Evolutionary conservation across 2,113 vertebrate genomes (phyloP).

Genomic region (Calidris pugnax): DNA sequence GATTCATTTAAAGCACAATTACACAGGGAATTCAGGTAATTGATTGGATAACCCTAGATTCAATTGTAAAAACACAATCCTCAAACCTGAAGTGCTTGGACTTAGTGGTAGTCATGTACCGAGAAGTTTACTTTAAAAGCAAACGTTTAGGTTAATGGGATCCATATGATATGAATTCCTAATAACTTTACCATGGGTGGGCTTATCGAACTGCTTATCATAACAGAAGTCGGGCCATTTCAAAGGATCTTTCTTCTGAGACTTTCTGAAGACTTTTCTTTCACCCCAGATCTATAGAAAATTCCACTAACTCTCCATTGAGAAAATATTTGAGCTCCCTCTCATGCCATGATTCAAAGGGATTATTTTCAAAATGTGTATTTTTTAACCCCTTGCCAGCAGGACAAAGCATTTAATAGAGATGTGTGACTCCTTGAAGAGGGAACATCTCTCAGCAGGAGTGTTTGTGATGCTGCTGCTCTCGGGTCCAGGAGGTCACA

Average conservation of each 20-base stretch:
- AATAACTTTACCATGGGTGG: conserved; percentile 73
- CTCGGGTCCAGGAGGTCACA: background rate
- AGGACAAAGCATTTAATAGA: background rate
- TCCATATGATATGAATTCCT: conserved; percentile 73
- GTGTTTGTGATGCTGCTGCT: background rate
- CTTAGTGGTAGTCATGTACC: conserved; percentile 54
- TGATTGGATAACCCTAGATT: conserved; percentile 65
- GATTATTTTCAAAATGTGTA: background rate
- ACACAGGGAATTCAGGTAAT: conserved; percentile 58
- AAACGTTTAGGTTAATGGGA: conserved; percentile 73
- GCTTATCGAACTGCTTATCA: conserved; percentile 70
- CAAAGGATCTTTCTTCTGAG: conserved; percentile 65
- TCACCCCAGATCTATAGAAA: conserved; percentile 12
- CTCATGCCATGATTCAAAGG: background rate
- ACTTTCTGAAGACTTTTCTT: conserved; percentile 15
- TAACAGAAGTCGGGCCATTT: conserved; percentile 59
- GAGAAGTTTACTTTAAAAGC: conserved; percentile 62
- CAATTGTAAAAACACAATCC: conserved; percentile 70
- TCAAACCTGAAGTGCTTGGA: conserved; percentile 48
- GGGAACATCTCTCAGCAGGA: background rate
- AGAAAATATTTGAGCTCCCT: conserved; percentile 46
- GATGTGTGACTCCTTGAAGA: background rate
- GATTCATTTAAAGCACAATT: conserved; percentile 65
- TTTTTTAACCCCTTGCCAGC: background rate
- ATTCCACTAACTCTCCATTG: conserved; percentile 8